phyloP scores from a whole-genome alignment of 2,797 vertebrate genomes.

The Poecilia velifera region DNA sequence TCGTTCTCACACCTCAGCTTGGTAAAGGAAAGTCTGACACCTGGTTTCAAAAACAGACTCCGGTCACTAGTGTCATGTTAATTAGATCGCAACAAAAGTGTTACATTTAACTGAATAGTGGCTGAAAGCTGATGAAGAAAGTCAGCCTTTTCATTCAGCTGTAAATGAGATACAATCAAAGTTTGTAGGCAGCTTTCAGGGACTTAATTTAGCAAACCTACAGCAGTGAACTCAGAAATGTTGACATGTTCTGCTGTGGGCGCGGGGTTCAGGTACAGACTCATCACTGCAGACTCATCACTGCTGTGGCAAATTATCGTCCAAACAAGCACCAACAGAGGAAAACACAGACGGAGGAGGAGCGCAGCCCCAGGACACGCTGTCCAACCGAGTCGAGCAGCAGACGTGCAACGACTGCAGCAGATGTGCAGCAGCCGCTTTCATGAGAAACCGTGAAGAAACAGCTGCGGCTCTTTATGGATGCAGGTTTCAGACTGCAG shows the following conservation, averaged over 20 bases:
- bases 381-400: constrained; percentile 15
- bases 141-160: not conserved
- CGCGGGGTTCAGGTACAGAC: not conserved
- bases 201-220: not conserved
- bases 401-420: constrained; percentile 15
- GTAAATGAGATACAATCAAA: not conserved
- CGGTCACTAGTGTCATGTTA: too few relatives aligned
- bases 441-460: constrained; percentile 13
- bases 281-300: not conserved
- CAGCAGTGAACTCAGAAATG: not conserved
- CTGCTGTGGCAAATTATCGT: not conserved
- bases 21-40: too few relatives aligned
- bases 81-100: too few relatives aligned
- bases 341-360: not conserved
- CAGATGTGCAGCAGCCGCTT: constrained; percentile 18
- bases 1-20: too few relatives aligned
- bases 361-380: not conserved
- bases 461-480: constrained; percentile 25
- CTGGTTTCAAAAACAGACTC: too few relatives aligned
- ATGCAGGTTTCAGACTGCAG: not conserved
- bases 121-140: not conserved
- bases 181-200: not conserved
- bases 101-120: too few relatives aligned
- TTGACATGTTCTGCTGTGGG: not conserved
- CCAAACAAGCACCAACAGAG: not conserved